A percentile compares a stretch with the other conserved stretches of the same genome.
Evolutionary conservation across 2,888 invertebrate genomes (phyloP).

Genomic region (Dichetophora obliterata): DNA sequence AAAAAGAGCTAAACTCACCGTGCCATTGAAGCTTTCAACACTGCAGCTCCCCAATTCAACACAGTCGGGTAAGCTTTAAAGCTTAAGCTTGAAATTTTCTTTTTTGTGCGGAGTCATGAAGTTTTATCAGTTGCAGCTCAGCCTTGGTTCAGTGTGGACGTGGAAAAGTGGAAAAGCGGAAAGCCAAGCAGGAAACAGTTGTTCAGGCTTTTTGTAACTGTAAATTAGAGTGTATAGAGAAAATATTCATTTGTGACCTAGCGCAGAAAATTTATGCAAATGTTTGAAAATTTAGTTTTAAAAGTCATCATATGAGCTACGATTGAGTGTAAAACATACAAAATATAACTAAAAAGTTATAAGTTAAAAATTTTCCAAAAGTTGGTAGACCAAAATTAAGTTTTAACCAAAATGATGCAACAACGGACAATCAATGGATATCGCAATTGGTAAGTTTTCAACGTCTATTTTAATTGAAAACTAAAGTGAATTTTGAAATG

Average conservation of each 20-base stretch:
- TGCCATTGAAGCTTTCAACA: constrained; percentile 12
- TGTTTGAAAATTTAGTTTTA: background rate
- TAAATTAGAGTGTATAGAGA: constrained; percentile 1
- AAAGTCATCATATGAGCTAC: background rate
- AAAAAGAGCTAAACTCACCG: background rate
- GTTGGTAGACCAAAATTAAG: background rate
- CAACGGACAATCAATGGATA: constrained; percentile 5
- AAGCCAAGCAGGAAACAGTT: constrained; percentile 23
- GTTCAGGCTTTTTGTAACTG: constrained; percentile 4
- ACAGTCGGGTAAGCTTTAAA: constrained; percentile 48
- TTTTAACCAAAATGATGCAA: constrained; percentile 26
- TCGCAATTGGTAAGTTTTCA: constrained; percentile 20
- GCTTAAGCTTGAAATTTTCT: constrained; percentile 40
- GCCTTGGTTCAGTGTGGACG: constrained; percentile 46
- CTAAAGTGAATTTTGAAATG: constrained; percentile 3
- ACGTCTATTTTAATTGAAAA: background rate
- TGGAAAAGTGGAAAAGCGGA: constrained; percentile 45
- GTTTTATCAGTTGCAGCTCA: constrained; percentile 54
- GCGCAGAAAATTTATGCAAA: background rate
- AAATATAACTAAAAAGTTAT: background rate
- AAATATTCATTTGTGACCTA: background rate
- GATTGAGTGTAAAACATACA: background rate
- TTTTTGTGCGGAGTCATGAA: constrained; percentile 40
- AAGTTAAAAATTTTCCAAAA: background rate
- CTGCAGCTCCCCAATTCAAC: constrained; percentile 28